These are phyloP conservation scores for Clanis bilineata DNA, from an alignment of 2,888 invertebrate genomes.

Conservation along the genomic window DNA sequence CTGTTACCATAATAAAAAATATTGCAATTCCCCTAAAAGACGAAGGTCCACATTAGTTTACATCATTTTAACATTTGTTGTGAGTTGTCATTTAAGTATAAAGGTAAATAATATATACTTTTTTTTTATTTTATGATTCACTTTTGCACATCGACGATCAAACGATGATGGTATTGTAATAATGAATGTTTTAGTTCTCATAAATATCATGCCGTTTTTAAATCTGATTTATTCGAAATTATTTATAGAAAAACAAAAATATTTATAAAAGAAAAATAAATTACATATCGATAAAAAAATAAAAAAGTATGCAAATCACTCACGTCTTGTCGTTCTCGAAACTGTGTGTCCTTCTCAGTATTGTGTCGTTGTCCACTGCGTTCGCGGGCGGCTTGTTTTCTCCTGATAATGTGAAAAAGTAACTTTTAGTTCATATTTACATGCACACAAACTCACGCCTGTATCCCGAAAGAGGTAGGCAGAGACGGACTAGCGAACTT, in stretches of 20 bases:
- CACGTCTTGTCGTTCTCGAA: constrained; percentile 95
- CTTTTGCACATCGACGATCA: constrained; percentile 2
- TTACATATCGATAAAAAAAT: not conserved
- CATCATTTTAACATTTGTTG: too few species aligned
- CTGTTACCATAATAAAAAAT: too few species aligned
- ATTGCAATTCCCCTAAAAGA: too few species aligned
- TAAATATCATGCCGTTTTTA: constrained; percentile 21
- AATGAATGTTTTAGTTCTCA: constrained; percentile 21
- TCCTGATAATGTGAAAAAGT: constrained; percentile 65
- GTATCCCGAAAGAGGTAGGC: too few species aligned
- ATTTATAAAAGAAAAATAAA: constrained; percentile 9
- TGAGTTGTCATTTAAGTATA: too few species aligned
- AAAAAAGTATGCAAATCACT: constrained; percentile 51
- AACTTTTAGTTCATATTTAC: not conserved
- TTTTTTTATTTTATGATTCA: too few species aligned
- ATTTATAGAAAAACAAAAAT: constrained; percentile 17
- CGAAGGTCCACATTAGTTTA: too few species aligned
- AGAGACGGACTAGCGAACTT: too few species aligned
- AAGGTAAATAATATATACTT: too few species aligned
- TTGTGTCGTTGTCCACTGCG: constrained; percentile 61
- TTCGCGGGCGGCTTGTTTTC: constrained; percentile 79
- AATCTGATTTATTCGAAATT: constrained; percentile 17
- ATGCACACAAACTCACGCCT: too few species aligned
- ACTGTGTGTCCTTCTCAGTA: constrained; percentile 91
- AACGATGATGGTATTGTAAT: constrained; percentile 19